Percentiles rank a stretch among this genome's conserved stretches.
Evolutionary conservation across 1,140 invertebrate genomes (phyloP).

Genomic region (Mactra quadrangularis): DNA sequence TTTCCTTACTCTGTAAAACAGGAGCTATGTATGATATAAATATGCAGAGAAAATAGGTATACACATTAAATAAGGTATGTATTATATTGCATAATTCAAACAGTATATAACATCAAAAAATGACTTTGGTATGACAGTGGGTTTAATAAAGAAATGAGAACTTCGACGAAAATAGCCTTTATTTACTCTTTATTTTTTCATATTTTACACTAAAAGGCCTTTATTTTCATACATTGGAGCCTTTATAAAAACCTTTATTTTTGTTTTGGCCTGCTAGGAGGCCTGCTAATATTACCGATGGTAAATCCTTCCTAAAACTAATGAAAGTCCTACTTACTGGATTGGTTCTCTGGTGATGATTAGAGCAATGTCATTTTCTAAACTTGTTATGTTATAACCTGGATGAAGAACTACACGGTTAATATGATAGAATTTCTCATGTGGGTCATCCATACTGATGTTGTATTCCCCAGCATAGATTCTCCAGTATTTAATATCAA

Average conservation of each 20-base stretch:
- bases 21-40: no score
- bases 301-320: not conserved
- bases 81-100: no score
- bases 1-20: no score
- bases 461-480: conserved; percentile 50
- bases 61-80: no score
- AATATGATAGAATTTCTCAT: conserved; percentile 51
- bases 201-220: no score
- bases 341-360: conserved; percentile 45
- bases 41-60: no score
- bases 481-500: conserved; percentile 36
- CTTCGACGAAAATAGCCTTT: no score
- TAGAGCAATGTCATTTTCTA: conserved; percentile 59
- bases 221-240: not conserved
- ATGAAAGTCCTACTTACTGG: not conserved
- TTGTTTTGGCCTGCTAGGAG: not conserved
- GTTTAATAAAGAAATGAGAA: no score
- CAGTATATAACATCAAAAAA: no score
- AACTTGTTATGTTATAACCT: conserved; percentile 48
- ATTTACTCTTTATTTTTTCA: no score
- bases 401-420: conserved; percentile 56
- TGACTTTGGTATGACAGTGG: no score
- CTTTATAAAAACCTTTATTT: not conserved
- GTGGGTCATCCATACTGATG: conserved; percentile 30
- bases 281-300: not conserved